Percentiles rank a stretch among this genome's conserved stretches.
Conservation (phyloP, 1,140 invertebrate species). For the Aphidius gifuensis region DNA sequence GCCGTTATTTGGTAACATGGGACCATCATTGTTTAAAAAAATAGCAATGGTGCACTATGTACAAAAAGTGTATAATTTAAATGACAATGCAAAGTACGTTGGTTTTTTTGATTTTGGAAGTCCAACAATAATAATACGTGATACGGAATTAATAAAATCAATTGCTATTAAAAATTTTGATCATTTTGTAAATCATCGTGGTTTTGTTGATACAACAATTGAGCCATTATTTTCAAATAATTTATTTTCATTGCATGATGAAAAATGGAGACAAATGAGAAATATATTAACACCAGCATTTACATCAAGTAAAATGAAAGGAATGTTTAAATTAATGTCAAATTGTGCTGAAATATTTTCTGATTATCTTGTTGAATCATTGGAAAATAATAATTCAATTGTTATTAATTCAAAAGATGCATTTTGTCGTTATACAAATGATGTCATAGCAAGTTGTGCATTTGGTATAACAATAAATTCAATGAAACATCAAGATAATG, state of each 20-base stretch:
- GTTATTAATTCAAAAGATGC: constrained; percentile 4
- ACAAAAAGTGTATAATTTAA: not conserved
- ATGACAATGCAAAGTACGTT: constrained; percentile 33
- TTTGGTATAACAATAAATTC: constrained; percentile 16
- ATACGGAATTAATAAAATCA: not conserved
- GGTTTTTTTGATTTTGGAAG: constrained; percentile 55
- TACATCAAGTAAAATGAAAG: constrained; percentile 60
- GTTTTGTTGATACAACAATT: not conserved
- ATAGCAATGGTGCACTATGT: not conserved
- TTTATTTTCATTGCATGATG: constrained; percentile 21
- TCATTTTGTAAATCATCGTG: not conserved
- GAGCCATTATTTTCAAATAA: constrained; percentile 12
- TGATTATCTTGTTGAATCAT: not conserved
- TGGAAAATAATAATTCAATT: constrained; percentile 9
- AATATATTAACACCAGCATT: constrained; percentile 59
- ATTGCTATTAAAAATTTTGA: not conserved
- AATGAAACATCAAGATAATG: constrained; percentile 16
- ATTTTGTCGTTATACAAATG: constrained; percentile 14
- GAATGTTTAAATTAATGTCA: constrained; percentile 54
- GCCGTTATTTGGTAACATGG: constrained; percentile 12
- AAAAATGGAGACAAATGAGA: constrained; percentile 38
- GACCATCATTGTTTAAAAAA: not conserved
- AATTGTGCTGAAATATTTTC: constrained; percentile 36
- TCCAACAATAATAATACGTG: constrained; percentile 56
- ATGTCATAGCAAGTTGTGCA: constrained; percentile 17